These are phyloP conservation scores for Heliothis virescens DNA, from an alignment of 1,140 invertebrate species.

Conservation along the genomic window DNA sequence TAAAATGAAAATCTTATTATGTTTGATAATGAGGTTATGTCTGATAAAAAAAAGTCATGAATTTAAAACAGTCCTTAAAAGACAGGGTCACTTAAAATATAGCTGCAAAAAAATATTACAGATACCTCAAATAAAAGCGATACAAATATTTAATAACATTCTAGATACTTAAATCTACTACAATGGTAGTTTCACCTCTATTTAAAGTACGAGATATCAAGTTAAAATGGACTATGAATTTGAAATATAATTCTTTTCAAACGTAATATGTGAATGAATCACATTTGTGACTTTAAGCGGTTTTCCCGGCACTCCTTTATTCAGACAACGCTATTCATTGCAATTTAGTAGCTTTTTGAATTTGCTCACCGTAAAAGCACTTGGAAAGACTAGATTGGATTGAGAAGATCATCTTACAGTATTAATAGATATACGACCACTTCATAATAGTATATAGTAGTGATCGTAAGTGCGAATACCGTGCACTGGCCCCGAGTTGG, in stretches of 20 bases:
- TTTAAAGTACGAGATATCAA: slow-evolving; percentile 2
- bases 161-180: neutral
- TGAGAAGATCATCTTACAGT: no score
- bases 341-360: slow-evolving; percentile 40
- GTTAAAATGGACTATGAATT: slow-evolving; percentile 6
- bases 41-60: no score
- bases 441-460: no score
- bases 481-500: no score
- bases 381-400: neutral
- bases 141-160: neutral
- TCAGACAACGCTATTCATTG: slow-evolving; percentile 24
- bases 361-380: neutral
- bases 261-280: slow-evolving; percentile 40
- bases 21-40: no score
- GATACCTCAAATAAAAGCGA: no score
- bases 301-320: slow-evolving; percentile 30
- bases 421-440: no score
- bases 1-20: no score
- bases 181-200: neutral
- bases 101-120: no score
- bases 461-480: no score
- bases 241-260: slow-evolving; percentile 36
- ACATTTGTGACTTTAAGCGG: slow-evolving; percentile 42
- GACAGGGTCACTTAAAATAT: no score
- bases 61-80: no score